Evolutionary conservation across 2,113 vertebrate species (phyloP), one percentile per base, ranked within the genome.

Genomic region (Ahaetulla prasina): DNA sequence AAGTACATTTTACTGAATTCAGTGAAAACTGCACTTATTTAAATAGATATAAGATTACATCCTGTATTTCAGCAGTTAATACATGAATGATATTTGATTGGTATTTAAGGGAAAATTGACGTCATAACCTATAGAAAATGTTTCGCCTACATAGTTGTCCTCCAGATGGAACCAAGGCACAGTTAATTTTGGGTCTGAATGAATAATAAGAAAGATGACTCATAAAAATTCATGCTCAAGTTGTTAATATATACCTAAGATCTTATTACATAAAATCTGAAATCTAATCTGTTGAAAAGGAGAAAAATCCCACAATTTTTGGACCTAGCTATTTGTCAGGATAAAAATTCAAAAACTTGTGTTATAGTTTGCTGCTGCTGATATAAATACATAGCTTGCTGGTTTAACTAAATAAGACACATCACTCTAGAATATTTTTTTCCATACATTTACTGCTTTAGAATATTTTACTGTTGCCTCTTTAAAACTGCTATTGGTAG

Each of bases 61-160:
- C 91, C 20, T 16, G 23, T 91, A 68, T 57, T 87, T 90, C 92
- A 95, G 92, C 92, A 93, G 91, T 93, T 95, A 80, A 80, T 22
- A 80, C 91, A 94, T 12, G 1, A 68, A 92, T 87, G 87, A 16
- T 63, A 30, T 16, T 9, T 47, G 18, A 22, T 0, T 94, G 93
- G 86, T 91, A 52, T 90, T 74, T 57, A 93, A 80, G 89, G 91
- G 92, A 54, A 22, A 89, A 50, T 91, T 96, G 91, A 90, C 94
- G 89, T 93, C 68, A 39, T 93, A 84, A 39, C 27, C 94, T 89
- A 55, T 25, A 93, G 94, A 94, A 92, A 95, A 93, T 88, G 91
- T 91, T 74, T 85, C 57, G 0, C 89, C 35, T 92, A 14, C 49
- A 30, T 84, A 85, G 30, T 92, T 92, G 30, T 93, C 68, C 43